These are phyloP conservation scores for Anthopleura sola DNA, from an alignment of 64 coral and sea anemone species.

Conservation along the genomic window DNA sequence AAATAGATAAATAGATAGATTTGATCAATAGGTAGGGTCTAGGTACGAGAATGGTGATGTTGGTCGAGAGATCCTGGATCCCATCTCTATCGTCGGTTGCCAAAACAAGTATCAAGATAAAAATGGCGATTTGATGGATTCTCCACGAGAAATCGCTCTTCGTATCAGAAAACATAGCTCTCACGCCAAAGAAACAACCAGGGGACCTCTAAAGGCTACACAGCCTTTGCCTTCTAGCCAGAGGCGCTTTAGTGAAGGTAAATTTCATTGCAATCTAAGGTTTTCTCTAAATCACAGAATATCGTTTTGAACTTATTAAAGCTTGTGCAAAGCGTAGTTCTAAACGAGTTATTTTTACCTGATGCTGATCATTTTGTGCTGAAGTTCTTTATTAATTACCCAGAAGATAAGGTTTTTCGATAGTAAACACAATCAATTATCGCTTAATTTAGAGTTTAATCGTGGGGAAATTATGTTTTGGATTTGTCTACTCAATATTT, in stretches of 20 bases:
- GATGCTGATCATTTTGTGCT: neutral
- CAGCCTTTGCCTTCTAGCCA: slow-evolving; percentile 1
- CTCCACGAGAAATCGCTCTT: slow-evolving; percentile 26
- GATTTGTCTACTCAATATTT: neutral
- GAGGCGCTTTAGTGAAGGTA: slow-evolving; percentile 48
- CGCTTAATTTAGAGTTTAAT: neutral
- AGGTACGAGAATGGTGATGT: too few species aligned
- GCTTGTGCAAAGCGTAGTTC: too few species aligned
- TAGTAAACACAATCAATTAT: neutral
- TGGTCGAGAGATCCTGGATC: neutral
- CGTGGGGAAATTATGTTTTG: neutral
- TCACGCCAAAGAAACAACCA: slow-evolving; percentile 2
- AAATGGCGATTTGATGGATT: neutral
- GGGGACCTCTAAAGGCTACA: slow-evolving; percentile 23
- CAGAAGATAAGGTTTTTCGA: neutral
- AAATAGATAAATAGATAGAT: too few species aligned
- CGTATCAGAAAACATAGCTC: slow-evolving; percentile 2
- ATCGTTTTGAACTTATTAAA: too few species aligned
- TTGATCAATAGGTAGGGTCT: too few species aligned
- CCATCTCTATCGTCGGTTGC: neutral
- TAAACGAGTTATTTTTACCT: too few species aligned
- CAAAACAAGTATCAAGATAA: neutral
- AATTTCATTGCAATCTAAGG: neutral
- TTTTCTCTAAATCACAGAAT: too few species aligned
- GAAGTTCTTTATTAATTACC: neutral